Evolutionary conservation across 1,140 invertebrate genomes (phyloP), one percentile per base, ranked within the genome.

Genomic region (Leptinotarsa texana): DNA sequence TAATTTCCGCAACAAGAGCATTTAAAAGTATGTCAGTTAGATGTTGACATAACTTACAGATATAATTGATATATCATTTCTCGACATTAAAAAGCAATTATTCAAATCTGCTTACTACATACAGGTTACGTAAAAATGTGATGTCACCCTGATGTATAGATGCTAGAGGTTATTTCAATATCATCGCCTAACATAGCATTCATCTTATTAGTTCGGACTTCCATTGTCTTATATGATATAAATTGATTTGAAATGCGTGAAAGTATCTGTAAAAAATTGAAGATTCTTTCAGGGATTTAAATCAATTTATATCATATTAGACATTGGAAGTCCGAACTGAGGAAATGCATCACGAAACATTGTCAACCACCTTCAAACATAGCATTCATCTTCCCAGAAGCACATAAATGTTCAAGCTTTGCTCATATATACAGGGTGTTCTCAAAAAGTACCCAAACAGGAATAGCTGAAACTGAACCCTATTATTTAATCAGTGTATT

Each of bases 11-110:
- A 51, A 51, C 49, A 51, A 17, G 49, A 51, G 49, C 49, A 13
- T 51, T 51, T 51, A 13, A 63, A 18, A 63, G 63, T 63, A 63
- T 63, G 63, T 63, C 63, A 63, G 63, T 63, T 63, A 63, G 63
- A 63, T 63, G 63, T 63, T n/a, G n/a, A 63, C 62, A 18, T 63
- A 21, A 51, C 49, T 51, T 51, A 24, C 22, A 24, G 49, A 51
- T 51, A 51, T 13, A 51, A 24, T 3, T 3, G 49, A 51, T 51
- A 51, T 13, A 51, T 51, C 49, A 11, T 51, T 51, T 51, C 49
- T 51, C 49, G 2, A 51, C 49, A 4, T 51, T 0, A 17, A 4
- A 51, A 51, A 51, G 17, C 49, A 51, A 51, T 13, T 4, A 51
- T 51, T 51, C 4, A 51, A 2, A 63, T 63, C 3, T 63, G 8